Conservation (phyloP, 2,113 vertebrate species). For the Cyanoliseus patagonus region DNA sequence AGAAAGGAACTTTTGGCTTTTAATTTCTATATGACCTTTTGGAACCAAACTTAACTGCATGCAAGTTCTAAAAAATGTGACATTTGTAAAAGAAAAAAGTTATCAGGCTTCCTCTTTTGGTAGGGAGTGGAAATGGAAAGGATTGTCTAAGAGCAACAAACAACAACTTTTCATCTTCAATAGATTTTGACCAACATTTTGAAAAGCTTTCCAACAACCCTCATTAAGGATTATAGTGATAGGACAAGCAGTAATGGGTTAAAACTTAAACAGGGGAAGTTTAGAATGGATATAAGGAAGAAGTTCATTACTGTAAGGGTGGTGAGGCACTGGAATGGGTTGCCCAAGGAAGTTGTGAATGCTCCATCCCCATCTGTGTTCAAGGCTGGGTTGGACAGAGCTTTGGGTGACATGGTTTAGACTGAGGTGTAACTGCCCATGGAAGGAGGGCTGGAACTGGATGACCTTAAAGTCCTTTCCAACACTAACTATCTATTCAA, state of each 20-base stretch:
- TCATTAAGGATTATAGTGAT: neutral
- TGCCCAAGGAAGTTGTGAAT: no score
- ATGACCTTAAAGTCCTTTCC: no score
- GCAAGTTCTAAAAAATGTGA: neutral
- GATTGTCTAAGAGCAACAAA: neutral
- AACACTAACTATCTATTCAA: no score
- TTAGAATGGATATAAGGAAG: neutral
- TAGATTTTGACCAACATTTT: neutral
- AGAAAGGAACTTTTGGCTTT: neutral
- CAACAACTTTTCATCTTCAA: neutral
- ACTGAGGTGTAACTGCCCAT: no score
- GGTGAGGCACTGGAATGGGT: neutral
- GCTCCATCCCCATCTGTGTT: no score
- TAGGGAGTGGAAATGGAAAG: neutral
- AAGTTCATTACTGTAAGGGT: neutral
- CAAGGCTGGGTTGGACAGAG: no score
- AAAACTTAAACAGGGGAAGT: neutral
- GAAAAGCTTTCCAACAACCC: neutral
- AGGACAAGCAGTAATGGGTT: neutral
- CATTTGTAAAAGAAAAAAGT: neutral
- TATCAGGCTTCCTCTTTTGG: neutral
- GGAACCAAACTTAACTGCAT: neutral
- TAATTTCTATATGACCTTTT: neutral
- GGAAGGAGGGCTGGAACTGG: no score
- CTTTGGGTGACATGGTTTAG: no score